phyloP scores from a whole-genome alignment of 2,113 vertebrate genomes.

The Cyanoliseus patagonus region DNA sequence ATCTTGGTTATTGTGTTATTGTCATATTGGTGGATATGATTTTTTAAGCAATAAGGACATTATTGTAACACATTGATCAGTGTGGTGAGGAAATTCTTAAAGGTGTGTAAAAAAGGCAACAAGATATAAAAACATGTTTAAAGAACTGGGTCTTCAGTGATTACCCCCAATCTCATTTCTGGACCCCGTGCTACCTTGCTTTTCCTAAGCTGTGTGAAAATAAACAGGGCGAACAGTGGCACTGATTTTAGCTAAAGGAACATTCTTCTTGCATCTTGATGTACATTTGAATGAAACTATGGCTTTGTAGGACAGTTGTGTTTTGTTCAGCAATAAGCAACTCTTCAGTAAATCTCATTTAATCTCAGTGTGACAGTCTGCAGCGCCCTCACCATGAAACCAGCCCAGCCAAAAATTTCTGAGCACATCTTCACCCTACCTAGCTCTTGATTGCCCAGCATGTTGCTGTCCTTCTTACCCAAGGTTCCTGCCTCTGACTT shows the following conservation, averaged over 20 bases:
- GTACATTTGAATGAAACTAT: background rate
- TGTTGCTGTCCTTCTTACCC: background rate
- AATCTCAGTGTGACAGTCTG: background rate
- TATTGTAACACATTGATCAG: background rate
- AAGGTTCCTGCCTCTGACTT: background rate
- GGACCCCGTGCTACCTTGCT: background rate
- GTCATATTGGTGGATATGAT: background rate
- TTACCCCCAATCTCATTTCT: background rate
- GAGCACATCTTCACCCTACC: background rate
- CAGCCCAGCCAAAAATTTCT: background rate
- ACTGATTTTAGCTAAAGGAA: background rate
- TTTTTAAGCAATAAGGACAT: background rate
- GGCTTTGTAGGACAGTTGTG: background rate
- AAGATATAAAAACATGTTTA: background rate
- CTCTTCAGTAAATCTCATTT: background rate
- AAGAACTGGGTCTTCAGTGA: background rate
- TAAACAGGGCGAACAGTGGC: background rate
- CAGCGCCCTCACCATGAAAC: background rate
- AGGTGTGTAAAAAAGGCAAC: background rate
- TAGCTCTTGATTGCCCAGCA: background rate
- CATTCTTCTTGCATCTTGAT: background rate
- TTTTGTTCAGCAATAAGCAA: background rate
- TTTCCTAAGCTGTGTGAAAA: background rate
- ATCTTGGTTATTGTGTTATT: background rate
- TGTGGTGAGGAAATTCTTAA: background rate